Base-by-base conservation (phyloP, 2,888 invertebrate genomes). In the Cheilosia pagana region DNA sequence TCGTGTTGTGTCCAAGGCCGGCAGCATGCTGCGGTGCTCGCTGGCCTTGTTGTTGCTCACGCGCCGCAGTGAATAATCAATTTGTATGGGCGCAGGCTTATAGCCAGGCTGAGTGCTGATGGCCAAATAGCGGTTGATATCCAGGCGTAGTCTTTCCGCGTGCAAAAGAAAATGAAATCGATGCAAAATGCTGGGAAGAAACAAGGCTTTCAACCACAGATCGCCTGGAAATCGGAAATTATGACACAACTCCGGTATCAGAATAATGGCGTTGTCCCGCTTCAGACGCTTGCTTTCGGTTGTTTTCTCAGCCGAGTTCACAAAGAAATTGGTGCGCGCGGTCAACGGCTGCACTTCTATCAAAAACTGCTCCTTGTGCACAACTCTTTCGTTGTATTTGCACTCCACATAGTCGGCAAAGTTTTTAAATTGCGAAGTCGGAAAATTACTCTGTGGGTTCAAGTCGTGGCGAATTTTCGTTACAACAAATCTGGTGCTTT, bases 211-310 rank as follows among this genome's bases (percentile, higher is more conserved):
- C 23, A 96, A 93, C 97, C 98, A 98, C 79, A 98, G 92, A 12
- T 95, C 92, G 19, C 95, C 94, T 0, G 96, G 96, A 89, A 94
- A 96, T 0, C 93, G 93, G 86, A 95, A 95, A 88, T 94, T 94
- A 28, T 95, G 94, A 89, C 98, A 97, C 86, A 98, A 93, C 92
- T 99, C 99, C 0, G 99, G 98, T 12, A 99, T 94, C 53, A 99
- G 93, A 75, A 95, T 93, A 87, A 96, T 95, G 0, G 79, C 91
- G 89, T 87, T 94, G 1, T 72, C 87, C 82, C 88, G 16, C 88
- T 74, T 87, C 83, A 87, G 4, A 87, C 87, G 63, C 88, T 88
- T 63, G 16, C 28, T 65, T 16, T 70, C 83, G 1, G 39, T 23
- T 3, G 10, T n/a, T 43, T 76, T 82, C 3, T 55, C 78, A 3